Evolutionary conservation across 2,888 invertebrate species (phyloP), one percentile per base, ranked within the genome.

Genomic region (Nomada ferruginata): DNA sequence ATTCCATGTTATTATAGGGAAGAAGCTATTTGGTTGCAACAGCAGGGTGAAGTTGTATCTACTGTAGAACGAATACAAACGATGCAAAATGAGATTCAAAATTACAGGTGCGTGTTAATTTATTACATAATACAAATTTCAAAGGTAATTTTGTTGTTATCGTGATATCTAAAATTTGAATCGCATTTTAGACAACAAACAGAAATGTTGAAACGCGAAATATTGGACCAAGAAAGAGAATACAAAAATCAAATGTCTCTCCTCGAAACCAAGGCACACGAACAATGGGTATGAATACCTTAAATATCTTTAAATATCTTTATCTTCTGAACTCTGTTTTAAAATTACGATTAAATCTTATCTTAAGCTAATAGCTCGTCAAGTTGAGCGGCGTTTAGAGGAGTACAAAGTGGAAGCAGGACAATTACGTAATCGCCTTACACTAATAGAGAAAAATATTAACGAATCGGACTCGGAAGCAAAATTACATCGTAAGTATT

Each of bases 211-310:
- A 97, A 97, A 76, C 96, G 97, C 74, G 98, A 98, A 94, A 96
- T 98, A 81, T 95, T 97, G n/a, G 97, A 97, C 77, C 97, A 97
- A 93, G 97, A 98, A 93, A 96, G 96, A 82, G 95, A 95, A 85
- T 94, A 95, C 85, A 95, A 95, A 91, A 94, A 94, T 90, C 97
- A 97, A 91, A 96, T 97, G 86, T 95, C 97, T 73, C 95, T 96
- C 76, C 95, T 97, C 77, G 98, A 98, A 94, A 96, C 97, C 89
- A 97, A 97, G 85, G 96, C 97, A 20, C 98, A 98, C 94, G 96
- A 97, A 91, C 96, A 97, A 85, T 97, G 97, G 98, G 96, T 95
- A 89, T 52, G 55, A n/a, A 23, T 42, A 2, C 15, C 23, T 71
- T 36, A 1, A n/a, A 57, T 71, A 63, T 47, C n/a, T 36, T 44